phyloP scores from a whole-genome alignment of 2,797 vertebrate species.

The Mastacembelus armatus region DNA sequence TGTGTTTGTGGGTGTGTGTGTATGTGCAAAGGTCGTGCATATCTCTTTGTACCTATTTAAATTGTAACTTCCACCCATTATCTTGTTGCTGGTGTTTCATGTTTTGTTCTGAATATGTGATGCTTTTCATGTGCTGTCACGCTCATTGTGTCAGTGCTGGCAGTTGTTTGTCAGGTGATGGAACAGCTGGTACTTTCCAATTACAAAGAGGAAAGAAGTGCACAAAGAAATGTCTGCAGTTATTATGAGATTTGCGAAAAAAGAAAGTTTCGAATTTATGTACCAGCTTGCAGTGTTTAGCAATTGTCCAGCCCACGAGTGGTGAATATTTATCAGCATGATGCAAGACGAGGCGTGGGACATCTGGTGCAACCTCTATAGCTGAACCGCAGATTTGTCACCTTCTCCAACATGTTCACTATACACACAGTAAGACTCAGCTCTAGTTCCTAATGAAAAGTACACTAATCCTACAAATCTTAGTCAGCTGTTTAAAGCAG shows the following conservation, averaged over 20 bases:
- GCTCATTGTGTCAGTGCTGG: slow-evolving; percentile 14
- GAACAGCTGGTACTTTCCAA: slow-evolving; percentile 29
- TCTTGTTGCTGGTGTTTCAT: slow-evolving; percentile 32
- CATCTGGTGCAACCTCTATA: slow-evolving; percentile 45
- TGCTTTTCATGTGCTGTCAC: slow-evolving; percentile 7
- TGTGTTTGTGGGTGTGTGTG: slow-evolving; percentile 30
- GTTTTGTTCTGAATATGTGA: slow-evolving; percentile 21
- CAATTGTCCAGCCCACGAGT: background rate
- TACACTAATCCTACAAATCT: slow-evolving; percentile 12
- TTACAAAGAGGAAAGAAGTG: slow-evolving; percentile 19
- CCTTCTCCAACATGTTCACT: slow-evolving; percentile 23
- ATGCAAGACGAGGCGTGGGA: slow-evolving; percentile 8
- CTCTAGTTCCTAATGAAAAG: background rate
- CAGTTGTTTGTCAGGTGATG: background rate
- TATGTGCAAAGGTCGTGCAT: slow-evolving; percentile 61
- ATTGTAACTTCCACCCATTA: background rate
- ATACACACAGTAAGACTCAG: background rate
- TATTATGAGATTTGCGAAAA: slow-evolving; percentile 1
- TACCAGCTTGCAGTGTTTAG: slow-evolving; percentile 3
- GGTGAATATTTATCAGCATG: slow-evolving; percentile 10
- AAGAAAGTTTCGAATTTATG: slow-evolving; percentile 21
- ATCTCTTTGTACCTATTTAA: slow-evolving; percentile 34
- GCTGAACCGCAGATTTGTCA: slow-evolving; percentile 31
- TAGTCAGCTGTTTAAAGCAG: background rate
- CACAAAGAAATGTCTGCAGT: no score